A percentile compares a stretch with the other conserved stretches of the same genome.
Conservation (phyloP, 2,113 vertebrate species). For the Xenus cinereus region DNA sequence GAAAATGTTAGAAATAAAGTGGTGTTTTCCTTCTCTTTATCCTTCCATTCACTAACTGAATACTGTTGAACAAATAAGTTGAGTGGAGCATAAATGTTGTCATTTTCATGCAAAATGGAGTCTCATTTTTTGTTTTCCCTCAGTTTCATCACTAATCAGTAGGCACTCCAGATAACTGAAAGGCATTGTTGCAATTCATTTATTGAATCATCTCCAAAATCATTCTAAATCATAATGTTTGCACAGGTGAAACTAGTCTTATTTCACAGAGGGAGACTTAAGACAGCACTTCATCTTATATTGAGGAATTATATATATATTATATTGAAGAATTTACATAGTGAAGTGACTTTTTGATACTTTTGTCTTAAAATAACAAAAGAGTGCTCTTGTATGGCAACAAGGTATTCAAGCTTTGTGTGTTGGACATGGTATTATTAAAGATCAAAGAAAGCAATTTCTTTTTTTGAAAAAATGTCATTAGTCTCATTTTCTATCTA, state of each 20-base stretch:
- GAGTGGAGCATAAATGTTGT: neutral
- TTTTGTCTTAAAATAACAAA: neutral
- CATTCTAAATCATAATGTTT: neutral
- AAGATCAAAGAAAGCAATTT: neutral
- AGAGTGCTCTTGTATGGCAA: neutral
- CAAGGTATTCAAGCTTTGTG: neutral
- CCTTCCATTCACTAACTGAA: neutral
- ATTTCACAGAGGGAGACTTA: neutral
- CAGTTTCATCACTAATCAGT: slow-evolving; percentile 5
- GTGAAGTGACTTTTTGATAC: neutral
- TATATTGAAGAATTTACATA: neutral
- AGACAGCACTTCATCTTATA: neutral
- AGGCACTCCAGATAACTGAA: neutral
- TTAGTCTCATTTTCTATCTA: neutral
- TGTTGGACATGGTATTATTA: neutral
- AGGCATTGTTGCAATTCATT: neutral
- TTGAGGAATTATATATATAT: neutral
- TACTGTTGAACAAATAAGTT: neutral
- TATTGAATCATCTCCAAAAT: neutral
- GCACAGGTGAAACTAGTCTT: neutral
- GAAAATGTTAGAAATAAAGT: neutral
- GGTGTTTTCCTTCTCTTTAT: neutral
- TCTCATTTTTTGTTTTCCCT: neutral
- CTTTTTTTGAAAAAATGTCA: neutral
- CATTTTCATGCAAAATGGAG: slow-evolving; percentile 10